Evolutionary conservation across 2,797 vertebrate species (phyloP), one percentile per base, ranked within the genome.

Genomic region (Liparis tanakae): DNA sequence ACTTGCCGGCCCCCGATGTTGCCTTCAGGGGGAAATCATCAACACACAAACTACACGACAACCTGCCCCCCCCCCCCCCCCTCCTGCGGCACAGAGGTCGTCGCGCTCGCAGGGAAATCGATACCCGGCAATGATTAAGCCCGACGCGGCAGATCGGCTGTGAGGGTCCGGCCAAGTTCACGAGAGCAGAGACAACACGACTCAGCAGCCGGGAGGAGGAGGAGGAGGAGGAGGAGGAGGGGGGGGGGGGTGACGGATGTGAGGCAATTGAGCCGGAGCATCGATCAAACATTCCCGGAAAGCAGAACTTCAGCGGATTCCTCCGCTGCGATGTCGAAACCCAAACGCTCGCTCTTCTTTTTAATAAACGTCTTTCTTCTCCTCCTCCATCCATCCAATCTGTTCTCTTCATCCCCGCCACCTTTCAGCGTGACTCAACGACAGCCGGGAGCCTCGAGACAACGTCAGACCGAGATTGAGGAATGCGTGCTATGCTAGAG

Each of bases 61-160:
- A 70, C 15, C 43, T 15, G 13, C 6, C 46, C 18, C 71, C 22
- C 39, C 51, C 44, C 18, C 70, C 34, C 10, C 59, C 64, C 73
- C 58, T 69, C 66, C 67, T 13, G 48, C 6, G 30, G 78, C 83
- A 83, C 62, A 0, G 63, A 84, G 87, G 88, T 85, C 77, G 54
- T 81, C 70, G 79, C 89, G 74, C 89, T 78, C 84, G 39, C 72
- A 39, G 20, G 83, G 74, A 71, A 89, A 93, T 92, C 91, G 76
- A 93, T 93, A 87, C 1, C 37, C 37, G 33, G 44, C 85, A 90
- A 92, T 91, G 87, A 92, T 91, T 89, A 87, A 92, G 76, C 83
- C 71, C 36, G 66, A 83, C 72, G 50, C 58, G 82, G 83, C 46
- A 14, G 51, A 84, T 71, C 58, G 89, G 80, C 72, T 66, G 80